Evolutionary conservation across 2,113 vertebrate species (phyloP).

Genomic region (Brachyistius frenatus): DNA sequence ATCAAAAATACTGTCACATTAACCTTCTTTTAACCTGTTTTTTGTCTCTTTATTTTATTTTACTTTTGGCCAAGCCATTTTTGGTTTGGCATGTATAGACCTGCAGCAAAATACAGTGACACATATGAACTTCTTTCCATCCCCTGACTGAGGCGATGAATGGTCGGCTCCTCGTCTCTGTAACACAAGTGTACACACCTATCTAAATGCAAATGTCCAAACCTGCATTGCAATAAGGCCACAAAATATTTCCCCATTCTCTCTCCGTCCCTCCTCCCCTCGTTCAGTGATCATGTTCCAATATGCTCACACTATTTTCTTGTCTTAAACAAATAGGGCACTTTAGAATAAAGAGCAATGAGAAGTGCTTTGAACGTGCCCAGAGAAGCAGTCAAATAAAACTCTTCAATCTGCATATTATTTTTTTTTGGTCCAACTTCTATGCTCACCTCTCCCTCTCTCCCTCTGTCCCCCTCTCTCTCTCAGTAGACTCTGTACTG

Average conservation of each 20-base stretch:
- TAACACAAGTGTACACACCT: slow-evolving; percentile 83
- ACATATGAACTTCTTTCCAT: slow-evolving; percentile 53
- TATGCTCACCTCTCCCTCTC: not conserved
- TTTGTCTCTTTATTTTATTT: not conserved
- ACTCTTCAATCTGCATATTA: slow-evolving; percentile 18
- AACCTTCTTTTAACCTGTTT: not conserved
- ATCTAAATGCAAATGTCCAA: slow-evolving; percentile 91
- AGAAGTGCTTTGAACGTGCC: slow-evolving; percentile 37
- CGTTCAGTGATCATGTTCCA: not conserved
- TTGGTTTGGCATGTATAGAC: no score
- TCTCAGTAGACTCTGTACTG: slow-evolving; percentile 8
- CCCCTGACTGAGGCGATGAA: slow-evolving; percentile 53
- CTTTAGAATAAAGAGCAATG: slow-evolving; percentile 36
- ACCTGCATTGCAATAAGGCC: slow-evolving; percentile 62
- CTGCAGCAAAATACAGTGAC: no score
- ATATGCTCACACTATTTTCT: slow-evolving; percentile 25
- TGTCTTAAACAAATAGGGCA: slow-evolving; percentile 54
- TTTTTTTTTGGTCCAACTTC: slow-evolving; percentile 10
- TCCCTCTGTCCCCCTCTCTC: not conserved
- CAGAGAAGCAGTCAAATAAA: slow-evolving; percentile 33
- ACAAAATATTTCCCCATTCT: slow-evolving; percentile 32
- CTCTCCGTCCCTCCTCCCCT: not conserved
- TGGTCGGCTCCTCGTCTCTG: slow-evolving; percentile 69
- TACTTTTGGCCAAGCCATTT: not conserved
- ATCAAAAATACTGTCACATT: not conserved